Evolutionary conservation across 2,888 invertebrate species (phyloP), one percentile per base, ranked within the genome.

Genomic region (Pterostichus madidus): DNA sequence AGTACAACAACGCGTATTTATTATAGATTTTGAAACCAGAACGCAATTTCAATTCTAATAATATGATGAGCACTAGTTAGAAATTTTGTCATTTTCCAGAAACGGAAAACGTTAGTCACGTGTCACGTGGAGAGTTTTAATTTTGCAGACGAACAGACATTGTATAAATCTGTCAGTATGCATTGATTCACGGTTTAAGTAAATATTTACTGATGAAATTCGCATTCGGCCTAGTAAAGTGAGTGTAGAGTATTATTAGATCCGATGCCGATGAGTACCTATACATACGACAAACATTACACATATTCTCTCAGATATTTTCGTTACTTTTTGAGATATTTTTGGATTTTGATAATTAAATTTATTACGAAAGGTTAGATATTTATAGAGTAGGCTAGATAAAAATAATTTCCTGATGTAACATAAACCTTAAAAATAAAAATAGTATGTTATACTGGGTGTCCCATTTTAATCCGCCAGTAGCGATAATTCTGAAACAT

Each of bases 321-420:
- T 71, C 17, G 68, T 39, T 71, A 71, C 68, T 71, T 71, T 71
- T 44, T 10, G 15, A 15, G 39, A 71, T 71, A 71, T 71, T 71
- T 71, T 71, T 71, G 24, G 68, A 71, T 46, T 44, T 71, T 71
- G 44, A 71, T 71, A 71, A 71, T 71, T 71, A 44, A 71, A 71
- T 71, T 71, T 64, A 64, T 64, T 64, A 64, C n/a, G 32, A 64
- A 64, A 64, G 35, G 35, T 35, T 64, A 35, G 35, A 32, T 64
- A 64, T 64, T 64, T 64, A 64, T 64, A 64, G 64, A 3, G 64
- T 13, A 32, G 35, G 35, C 56, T 64, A 64, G 32, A 64, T 64
- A 64, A 64, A 64, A 64, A 64, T 64, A 64, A 1, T 59, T 59
- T 24, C 0, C 7, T 59, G n/a, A n/a, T n/a, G 32, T n/a, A 64